Evolutionary conservation across 2,797 vertebrate genomes (phyloP).

Genomic region (Fistularia commersonii): DNA sequence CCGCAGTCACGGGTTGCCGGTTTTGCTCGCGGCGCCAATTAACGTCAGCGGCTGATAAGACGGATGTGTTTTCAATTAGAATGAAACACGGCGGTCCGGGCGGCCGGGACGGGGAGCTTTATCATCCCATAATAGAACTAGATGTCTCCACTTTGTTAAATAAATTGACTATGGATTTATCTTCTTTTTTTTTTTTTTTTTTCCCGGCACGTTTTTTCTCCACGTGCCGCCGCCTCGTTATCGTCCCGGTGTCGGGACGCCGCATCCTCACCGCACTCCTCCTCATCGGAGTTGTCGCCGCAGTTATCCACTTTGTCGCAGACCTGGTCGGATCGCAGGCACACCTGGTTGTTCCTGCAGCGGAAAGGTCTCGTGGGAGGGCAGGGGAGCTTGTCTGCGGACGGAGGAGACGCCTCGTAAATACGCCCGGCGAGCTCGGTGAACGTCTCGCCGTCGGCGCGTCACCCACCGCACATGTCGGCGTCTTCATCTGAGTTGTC

Average conservation of each 20-base stretch:
- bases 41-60: conserved; percentile 4
- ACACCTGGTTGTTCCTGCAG: conserved; percentile 91
- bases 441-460: conserved; percentile 1
- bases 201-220: background rate
- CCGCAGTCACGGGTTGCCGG: background rate
- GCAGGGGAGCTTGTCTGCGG: conserved; percentile 85
- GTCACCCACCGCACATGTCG: conserved; percentile 89
- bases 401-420: conserved; percentile 12
- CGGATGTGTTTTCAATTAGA: conserved; percentile 1
- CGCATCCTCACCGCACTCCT: conserved; percentile 83
- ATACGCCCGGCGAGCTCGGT: conserved; percentile 5
- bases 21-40: background rate
- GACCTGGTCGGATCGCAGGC: conserved; percentile 84
- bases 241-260: background rate
- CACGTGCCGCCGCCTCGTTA: background rate
- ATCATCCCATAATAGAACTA: background rate
- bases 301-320: conserved; percentile 94
- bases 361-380: conserved; percentile 88
- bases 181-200: background rate
- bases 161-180: background rate
- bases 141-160: conserved; percentile 5
- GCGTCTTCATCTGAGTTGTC: conserved; percentile 95
- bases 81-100: background rate
- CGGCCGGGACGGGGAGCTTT: too few species aligned
- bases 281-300: conserved; percentile 94